Evolutionary conservation across 2,888 invertebrate species (phyloP).

Genomic region (Apantesis nais): DNA sequence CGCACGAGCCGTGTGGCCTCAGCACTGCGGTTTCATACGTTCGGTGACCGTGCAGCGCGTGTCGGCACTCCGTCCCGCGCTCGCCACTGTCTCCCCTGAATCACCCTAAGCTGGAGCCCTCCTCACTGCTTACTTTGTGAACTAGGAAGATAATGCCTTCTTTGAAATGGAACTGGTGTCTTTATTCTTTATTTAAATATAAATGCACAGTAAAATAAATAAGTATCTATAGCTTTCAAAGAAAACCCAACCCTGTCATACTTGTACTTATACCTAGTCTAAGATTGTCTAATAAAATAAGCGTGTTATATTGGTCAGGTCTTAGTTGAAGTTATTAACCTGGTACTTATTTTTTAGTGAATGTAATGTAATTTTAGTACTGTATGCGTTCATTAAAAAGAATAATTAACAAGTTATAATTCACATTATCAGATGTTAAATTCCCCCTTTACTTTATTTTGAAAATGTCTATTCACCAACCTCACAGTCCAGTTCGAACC

Average conservation of each 20-base stretch:
- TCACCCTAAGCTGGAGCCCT: slow-evolving; percentile 43
- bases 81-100: slow-evolving; percentile 48
- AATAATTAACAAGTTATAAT: background rate
- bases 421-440: background rate
- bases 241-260: background rate
- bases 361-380: background rate
- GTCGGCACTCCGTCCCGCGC: slow-evolving; percentile 74
- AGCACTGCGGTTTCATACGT: slow-evolving; percentile 77
- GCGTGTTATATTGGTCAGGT: background rate
- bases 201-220: background rate
- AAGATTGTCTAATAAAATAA: background rate
- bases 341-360: background rate
- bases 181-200: background rate
- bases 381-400: background rate
- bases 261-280: background rate
- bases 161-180: background rate
- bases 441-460: background rate
- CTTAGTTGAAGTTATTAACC: background rate
- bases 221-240: no score
- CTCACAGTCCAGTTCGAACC: background rate
- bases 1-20: slow-evolving; percentile 81
- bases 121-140: slow-evolving; percentile 37
- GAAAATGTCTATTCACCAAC: background rate
- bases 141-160: slow-evolving; percentile 36
- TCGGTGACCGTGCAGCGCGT: slow-evolving; percentile 86